Base-by-base conservation (phyloP, 2,888 invertebrate genomes). In the Dolomedes plantarius region DNA sequence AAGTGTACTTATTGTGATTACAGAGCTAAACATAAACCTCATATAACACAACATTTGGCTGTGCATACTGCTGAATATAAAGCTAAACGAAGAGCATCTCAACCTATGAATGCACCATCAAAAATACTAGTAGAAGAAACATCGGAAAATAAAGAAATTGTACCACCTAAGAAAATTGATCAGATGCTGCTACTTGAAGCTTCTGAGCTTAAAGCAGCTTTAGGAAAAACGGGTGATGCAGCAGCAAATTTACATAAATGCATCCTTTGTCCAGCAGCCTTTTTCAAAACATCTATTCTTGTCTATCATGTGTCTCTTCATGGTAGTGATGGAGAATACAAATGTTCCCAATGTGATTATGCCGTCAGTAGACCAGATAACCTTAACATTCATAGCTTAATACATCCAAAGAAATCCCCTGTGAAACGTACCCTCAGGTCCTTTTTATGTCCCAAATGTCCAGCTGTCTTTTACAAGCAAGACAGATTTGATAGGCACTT, bases 321-420 rank as follows among this genome's bases (percentile, higher is more conserved):
- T 90, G 94, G 95, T 74, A 92, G 93, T 87, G 93, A 93, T 88
- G 93, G 94, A 6, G 93, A 93, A 16, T 94, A 94, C 90, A 94
- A 94, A 89, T 96, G 96, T 90, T 93, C 93, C 68, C 93, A 94
- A 89, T 96, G 96, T 90, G 94, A 93, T 89, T 95, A 95, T 90
- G 93, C 94, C 7, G 94, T 94, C 0, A 94, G 94, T 90, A 94
- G 94, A 31, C 92, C 93, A 31, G 94, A 94, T 41, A 94, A 94
- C 90, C 91, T 95, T 74, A 93, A 94, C 0, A 94, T 94, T 89
- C 95, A 95, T 90, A 94, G 94, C 90, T 89, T 90, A 31, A 90
- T 92, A 13, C 92, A 92, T 88, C 95, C 97, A 79, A 99, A 99
- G 92, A 97, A 96, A 91, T 97, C 98, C 91, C 98, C 89, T 32